Evolutionary conservation across 1,140 invertebrate genomes (phyloP), one percentile per base, ranked within the genome.

Genomic region (Platorchestia sp.): DNA sequence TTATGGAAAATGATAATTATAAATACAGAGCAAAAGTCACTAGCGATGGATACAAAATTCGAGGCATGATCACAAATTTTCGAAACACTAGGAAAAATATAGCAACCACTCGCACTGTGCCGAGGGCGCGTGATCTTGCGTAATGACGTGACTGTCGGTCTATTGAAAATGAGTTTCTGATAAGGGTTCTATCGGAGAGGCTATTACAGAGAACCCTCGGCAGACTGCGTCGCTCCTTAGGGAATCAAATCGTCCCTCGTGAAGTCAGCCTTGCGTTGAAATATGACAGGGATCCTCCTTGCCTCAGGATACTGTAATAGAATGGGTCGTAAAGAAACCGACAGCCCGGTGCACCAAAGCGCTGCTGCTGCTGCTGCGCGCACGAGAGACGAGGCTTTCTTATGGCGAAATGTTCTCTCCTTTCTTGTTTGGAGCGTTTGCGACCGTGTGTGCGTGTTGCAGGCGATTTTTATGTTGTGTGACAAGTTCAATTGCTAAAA

Each of bases 181-280:
- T 93, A 93, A 93, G 91, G 91, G 19, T 93, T 93, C 91, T 93
- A 93, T 93, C 43, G 47, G 91, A 93, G 19, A 45, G 19, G 91
- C 91, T 93, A 93, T 93, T 93, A 93, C 91, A 45, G 91, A 45
- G 41, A 93, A n/a, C 91, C 91, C 91, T 47, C 45, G 91, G 41
- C 91, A 44, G 87, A 42, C 87, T 90, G 87, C 44, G 87, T 43
- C 44, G 43, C 91, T 93, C 91, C 91, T 93, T 44, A 45, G 91
- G 91, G 91, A 47, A 93, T 93, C 6, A 93, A 93, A 93, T 93
- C 91, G 91, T 93, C 91, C 45, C 91, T 40, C 91, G 36, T 47
- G 45, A 93, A 93, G 43, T 93, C 91, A 47, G 87, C 87, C 91
- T 93, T 45, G 43, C 91, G 91, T 93, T 93, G 91, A 93, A 93